Percentiles rank a stretch among this genome's conserved stretches.
These are phyloP conservation scores for Congeria kusceri DNA, from an alignment of 2,888 invertebrate species.

Conservation along the genomic window DNA sequence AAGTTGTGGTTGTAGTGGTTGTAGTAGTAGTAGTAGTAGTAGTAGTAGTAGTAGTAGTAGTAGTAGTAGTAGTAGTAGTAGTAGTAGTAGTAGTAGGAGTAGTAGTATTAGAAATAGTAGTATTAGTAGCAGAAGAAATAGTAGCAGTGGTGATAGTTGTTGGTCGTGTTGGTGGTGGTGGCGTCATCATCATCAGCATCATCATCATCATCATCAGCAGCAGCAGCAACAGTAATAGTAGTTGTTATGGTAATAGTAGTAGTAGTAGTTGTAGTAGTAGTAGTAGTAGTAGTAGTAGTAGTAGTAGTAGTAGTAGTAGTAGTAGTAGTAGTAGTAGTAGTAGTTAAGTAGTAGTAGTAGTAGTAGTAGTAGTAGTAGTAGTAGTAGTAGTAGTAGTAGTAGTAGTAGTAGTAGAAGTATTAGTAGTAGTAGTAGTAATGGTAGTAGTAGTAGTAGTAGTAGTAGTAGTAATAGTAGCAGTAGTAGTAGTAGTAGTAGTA, in stretches of 20 bases:
- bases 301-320: slow-evolving; percentile 3
- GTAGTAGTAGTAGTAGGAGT: slow-evolving; percentile 22
- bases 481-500: not conserved
- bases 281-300: slow-evolving; percentile 10
- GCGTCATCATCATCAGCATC: too few species aligned
- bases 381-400: slow-evolving; percentile 22
- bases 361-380: slow-evolving; percentile 22
- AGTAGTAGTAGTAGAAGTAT: slow-evolving; percentile 15
- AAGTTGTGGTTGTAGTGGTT: slow-evolving; percentile 7
- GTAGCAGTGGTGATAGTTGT: too few species aligned
- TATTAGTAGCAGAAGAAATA: too few species aligned
- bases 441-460: too few species aligned
- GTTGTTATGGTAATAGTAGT: slow-evolving; percentile 1
- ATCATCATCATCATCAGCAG: too few species aligned
- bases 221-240: too few species aligned
- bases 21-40: slow-evolving; percentile 20
- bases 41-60: slow-evolving; percentile 22
- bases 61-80: slow-evolving; percentile 20
- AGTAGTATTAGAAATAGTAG: too few species aligned
- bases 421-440: not conserved
- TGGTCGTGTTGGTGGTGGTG: too few species aligned
- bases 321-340: slow-evolving; percentile 19
- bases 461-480: too few species aligned
- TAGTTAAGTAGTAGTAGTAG: slow-evolving; percentile 12
- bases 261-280: not conserved